Percentiles rank a stretch among this genome's conserved stretches.
Conservation (phyloP, 2,797 vertebrate species). For the Lacerta bilineata region DNA sequence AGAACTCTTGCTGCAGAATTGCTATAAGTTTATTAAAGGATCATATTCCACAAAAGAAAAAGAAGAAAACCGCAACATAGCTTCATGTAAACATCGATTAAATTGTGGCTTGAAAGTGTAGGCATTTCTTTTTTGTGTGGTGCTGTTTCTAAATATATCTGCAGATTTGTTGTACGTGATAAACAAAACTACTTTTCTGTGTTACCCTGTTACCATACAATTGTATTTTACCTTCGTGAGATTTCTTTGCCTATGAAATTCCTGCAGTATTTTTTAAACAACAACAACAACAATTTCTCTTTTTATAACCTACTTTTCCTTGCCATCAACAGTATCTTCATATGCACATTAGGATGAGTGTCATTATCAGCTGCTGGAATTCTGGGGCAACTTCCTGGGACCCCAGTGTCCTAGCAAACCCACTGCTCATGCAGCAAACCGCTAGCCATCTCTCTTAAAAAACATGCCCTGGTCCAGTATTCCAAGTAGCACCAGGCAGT, state of each 20-base stretch:
- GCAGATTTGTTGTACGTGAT: background rate
- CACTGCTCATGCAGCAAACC: no score
- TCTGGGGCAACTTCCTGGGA: no score
- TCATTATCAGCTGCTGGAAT: background rate
- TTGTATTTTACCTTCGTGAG: background rate
- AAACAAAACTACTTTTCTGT: background rate
- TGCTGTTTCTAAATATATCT: rapidly evolving
- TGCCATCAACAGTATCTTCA: background rate
- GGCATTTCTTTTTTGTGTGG: background rate
- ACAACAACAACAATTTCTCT: no score
- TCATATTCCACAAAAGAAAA: background rate
- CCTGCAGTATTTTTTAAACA: no score
- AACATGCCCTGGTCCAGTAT: no score
- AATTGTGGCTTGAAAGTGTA: constrained; percentile 7
- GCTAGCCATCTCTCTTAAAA: no score
- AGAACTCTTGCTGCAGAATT: background rate
- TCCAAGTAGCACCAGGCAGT: no score
- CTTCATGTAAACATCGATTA: background rate
- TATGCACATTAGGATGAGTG: background rate
- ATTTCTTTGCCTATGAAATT: background rate
- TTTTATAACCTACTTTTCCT: background rate
- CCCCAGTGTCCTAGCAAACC: no score
- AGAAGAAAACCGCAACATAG: background rate
- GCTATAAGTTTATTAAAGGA: background rate
- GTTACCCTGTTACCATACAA: rapidly evolving